These are phyloP conservation scores for Thecocarcelia acutangulata DNA, from an alignment of 2,888 invertebrate genomes.

Conservation along the genomic window DNA sequence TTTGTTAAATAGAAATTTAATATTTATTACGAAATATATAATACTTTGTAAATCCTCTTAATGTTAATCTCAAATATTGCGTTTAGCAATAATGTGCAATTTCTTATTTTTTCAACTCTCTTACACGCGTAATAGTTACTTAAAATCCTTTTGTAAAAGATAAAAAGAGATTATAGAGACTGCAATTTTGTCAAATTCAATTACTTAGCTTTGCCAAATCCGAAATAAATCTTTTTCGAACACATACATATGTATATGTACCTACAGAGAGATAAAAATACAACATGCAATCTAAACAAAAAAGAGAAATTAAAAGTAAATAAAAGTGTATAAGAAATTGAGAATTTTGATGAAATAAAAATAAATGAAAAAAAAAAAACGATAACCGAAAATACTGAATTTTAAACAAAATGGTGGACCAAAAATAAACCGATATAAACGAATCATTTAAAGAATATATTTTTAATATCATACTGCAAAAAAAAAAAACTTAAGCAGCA, in stretches of 20 bases:
- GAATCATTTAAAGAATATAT: constrained; percentile 52
- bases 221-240: neutral
- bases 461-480: constrained; percentile 37
- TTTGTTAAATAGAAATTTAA: too few relatives aligned
- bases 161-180: constrained; percentile 10
- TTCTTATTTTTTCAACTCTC: too few relatives aligned
- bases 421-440: constrained; percentile 54
- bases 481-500: constrained; percentile 25
- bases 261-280: neutral
- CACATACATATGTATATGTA: neutral
- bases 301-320: constrained; percentile 54
- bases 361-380: constrained; percentile 23
- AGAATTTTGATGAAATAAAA: constrained; percentile 53
- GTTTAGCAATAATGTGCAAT: too few relatives aligned
- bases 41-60: too few relatives aligned
- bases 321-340: constrained; percentile 40
- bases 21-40: too few relatives aligned
- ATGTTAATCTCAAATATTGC: too few relatives aligned
- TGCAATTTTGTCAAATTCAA: constrained; percentile 51
- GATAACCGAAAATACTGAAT: constrained; percentile 41
- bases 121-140: too few relatives aligned
- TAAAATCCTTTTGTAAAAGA: neutral
- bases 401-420: constrained; percentile 68
- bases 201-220: constrained; percentile 14
- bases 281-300: constrained; percentile 33